These are phyloP conservation scores for Desmodus rotundus DNA, from an alignment of 2,113 vertebrate genomes.

Conservation along the genomic window DNA sequence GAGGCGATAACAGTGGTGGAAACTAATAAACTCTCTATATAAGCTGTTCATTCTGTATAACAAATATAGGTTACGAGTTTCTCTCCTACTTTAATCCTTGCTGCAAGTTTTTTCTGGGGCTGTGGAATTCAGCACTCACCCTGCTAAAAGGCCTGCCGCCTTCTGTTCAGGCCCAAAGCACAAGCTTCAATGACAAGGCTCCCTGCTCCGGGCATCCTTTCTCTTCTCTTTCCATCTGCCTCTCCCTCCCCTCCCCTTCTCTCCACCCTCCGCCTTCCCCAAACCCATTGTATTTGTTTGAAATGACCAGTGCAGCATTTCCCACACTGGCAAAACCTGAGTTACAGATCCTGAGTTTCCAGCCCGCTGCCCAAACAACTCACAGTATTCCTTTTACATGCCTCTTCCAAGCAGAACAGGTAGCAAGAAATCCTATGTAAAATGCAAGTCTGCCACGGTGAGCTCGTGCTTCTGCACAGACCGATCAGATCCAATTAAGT, in stretches of 20 bases:
- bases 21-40: not conserved
- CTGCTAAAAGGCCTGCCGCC: not conserved
- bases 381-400: not conserved
- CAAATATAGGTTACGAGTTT: slow-evolving; percentile 1
- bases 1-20: not conserved
- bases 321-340: not conserved
- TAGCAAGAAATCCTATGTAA: not conserved
- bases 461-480: not conserved
- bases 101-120: not conserved
- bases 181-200: not conserved
- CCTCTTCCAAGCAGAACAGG: not conserved
- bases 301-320: not conserved
- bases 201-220: not conserved
- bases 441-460: not conserved
- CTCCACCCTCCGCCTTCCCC: not conserved
- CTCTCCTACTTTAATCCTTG: slow-evolving; percentile 27
- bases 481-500: not conserved
- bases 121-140: not conserved
- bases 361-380: not conserved
- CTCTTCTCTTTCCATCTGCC: not conserved
- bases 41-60: slow-evolving; percentile 4
- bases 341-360: not conserved
- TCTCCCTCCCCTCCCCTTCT: not conserved
- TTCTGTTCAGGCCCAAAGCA: not conserved
- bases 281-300: not conserved